Evolutionary conservation across 2,888 invertebrate genomes (phyloP).

Genomic region (Torymus auratus): DNA sequence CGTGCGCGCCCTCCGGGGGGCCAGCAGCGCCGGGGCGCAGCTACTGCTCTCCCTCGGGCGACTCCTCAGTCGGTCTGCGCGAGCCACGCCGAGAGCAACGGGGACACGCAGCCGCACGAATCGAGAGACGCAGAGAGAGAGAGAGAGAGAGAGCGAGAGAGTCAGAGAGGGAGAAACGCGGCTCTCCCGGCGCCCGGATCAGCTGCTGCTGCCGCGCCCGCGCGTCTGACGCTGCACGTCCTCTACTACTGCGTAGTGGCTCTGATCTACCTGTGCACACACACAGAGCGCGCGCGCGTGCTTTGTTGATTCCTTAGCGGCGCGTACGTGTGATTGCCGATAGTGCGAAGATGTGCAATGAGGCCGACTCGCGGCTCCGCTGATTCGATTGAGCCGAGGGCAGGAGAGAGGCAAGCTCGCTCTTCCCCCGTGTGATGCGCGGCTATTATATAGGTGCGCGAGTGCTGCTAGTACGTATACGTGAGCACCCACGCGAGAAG

Average conservation of each 20-base stretch:
- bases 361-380: neutral
- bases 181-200: neutral
- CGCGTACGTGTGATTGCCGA: no score
- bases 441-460: no score
- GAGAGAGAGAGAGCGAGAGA: neutral
- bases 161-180: neutral
- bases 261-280: no score
- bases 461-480: no score
- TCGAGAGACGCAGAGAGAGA: slow-evolving; percentile 2
- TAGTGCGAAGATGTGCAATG: no score
- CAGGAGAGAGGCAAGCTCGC: no score
- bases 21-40: slow-evolving; percentile 1
- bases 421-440: no score
- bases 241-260: no score
- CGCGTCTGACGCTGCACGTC: neutral
- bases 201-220: neutral
- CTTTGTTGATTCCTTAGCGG: no score
- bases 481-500: no score
- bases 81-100: neutral
- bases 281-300: no score
- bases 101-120: neutral
- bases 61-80: slow-evolving; percentile 7
- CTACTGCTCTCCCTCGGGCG: neutral
- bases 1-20: neutral
- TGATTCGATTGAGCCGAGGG: neutral